Base-by-base conservation (phyloP, 2,113 vertebrate genomes). In the Oreochromis spilurus region DNA sequence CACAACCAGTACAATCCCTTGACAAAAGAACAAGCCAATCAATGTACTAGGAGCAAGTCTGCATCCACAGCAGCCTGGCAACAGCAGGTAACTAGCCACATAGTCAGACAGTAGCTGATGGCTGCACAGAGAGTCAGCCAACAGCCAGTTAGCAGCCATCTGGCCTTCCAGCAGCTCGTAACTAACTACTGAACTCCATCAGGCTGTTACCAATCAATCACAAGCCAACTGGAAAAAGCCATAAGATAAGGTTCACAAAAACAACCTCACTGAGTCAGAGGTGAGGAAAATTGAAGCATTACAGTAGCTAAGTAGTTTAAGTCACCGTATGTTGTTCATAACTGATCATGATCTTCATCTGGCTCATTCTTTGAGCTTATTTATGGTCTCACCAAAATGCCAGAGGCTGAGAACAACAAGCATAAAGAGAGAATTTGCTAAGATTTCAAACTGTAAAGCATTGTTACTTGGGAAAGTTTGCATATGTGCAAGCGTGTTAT, bases 91-190 rank as follows among this genome's bases (percentile, higher is more conserved):
- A 86, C 57, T 17, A 11, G 70, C 50, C 70, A 60, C 67, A 43
- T 21, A 82, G 60, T 50, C 86, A 83, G 85, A 24, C 43, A 88
- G 89, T 79, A 90, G 79, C 55, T 87, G 89, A 88, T 58, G 48
- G 65, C 62, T 79, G 60, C 29, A 50, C 77, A 75, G 40, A 87
- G 60, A 67, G 78, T 57, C 31, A 43, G 88, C 87, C 87, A 91
- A 45, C 34, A 62, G 89, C 84, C 87, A 90, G 91, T 92, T 91
- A 93, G 83, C 82, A 88, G 36, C 85, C 91, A 87, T 87, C 89
- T 92, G 90, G 84, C 43, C 81, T n/a, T 89, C 81, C 55, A 62
- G 85, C 87, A 92, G 92, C 85, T 60, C 67, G 26, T 86, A 84
- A 87, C 67, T 75, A 85, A 72, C 54, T 81, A 58, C 45, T 78